Percentiles rank a stretch among this genome's conserved stretches.
phyloP scores from a whole-genome alignment of 1,140 invertebrate species.

The Drosophila subobscura region DNA sequence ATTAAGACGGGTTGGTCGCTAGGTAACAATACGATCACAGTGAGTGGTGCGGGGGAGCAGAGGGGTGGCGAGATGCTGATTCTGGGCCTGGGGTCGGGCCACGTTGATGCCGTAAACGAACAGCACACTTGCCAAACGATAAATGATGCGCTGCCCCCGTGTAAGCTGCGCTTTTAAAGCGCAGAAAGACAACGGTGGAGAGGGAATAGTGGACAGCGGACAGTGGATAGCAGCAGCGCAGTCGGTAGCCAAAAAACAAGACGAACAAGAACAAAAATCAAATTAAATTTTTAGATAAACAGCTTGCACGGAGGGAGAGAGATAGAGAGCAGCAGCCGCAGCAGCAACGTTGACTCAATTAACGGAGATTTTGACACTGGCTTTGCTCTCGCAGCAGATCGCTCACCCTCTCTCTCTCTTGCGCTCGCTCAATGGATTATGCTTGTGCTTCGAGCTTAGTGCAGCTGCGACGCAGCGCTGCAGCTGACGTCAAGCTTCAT shows the following conservation, averaged over 20 bases:
- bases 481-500: background rate
- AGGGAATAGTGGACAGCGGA: no score
- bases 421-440: background rate
- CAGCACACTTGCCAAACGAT: conserved; percentile 29
- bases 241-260: background rate
- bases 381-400: no score
- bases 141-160: conserved; percentile 49
- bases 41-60: background rate
- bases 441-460: conserved; percentile 5
- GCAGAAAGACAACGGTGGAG: conserved; percentile 1
- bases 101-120: conserved; percentile 54
- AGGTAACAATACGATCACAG: no score
- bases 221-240: conserved; percentile 1
- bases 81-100: conserved; percentile 4
- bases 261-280: conserved; percentile 41
- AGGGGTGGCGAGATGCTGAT: background rate
- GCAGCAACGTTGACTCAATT: conserved; percentile 24
- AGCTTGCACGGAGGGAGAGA: conserved; percentile 1
- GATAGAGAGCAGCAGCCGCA: background rate
- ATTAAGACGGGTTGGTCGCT: conserved; percentile 15
- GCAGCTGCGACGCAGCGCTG: conserved; percentile 26
- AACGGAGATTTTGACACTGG: conserved; percentile 27
- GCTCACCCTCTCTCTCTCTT: background rate
- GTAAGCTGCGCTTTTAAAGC: conserved; percentile 65
- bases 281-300: conserved; percentile 49